Percentiles rank a stretch among this genome's conserved stretches.
Evolutionary conservation across 2,113 vertebrate species (phyloP).

Genomic region (Hassar affinis): DNA sequence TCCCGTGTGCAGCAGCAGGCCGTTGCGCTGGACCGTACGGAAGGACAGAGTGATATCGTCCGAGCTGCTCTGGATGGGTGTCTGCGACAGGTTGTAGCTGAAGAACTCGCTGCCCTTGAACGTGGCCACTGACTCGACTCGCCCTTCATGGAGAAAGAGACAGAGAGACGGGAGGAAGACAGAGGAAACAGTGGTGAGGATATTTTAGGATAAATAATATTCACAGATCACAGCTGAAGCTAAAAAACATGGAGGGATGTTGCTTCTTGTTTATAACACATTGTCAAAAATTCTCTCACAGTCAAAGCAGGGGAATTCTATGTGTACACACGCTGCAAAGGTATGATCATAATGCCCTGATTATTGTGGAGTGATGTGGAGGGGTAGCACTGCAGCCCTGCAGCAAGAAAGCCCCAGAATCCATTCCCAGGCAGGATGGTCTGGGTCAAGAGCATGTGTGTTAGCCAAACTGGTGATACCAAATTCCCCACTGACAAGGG

Average conservation of each 20-base stretch:
- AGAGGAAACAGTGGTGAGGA: constrained; percentile 4
- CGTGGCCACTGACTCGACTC: constrained; percentile 89
- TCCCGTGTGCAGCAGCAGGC: constrained; percentile 93
- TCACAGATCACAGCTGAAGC: constrained; percentile 5
- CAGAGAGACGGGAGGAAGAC: not conserved
- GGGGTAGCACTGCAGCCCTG: too few species aligned
- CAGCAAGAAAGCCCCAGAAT: too few species aligned
- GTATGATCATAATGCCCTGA: not conserved
- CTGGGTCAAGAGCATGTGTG: too few species aligned
- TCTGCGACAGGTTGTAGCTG: constrained; percentile 95
- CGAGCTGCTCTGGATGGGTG: constrained; percentile 94
- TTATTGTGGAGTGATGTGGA: too few species aligned
- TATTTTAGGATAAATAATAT: not conserved
- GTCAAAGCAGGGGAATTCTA: not conserved
- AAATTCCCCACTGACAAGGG: too few species aligned
- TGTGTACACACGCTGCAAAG: constrained; percentile 1
- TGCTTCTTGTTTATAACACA: not conserved
- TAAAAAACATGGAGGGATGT: not conserved
- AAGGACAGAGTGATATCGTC: constrained; percentile 95
- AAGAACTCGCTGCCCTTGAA: constrained; percentile 94
- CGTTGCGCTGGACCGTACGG: constrained; percentile 88
- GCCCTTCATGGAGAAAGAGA: constrained; percentile 69
- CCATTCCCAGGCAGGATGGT: too few species aligned
- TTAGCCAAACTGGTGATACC: too few species aligned
- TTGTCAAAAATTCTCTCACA: constrained; percentile 8